phyloP scores from a whole-genome alignment of 92 coral and sea anemone species.

The Parazoanthus atlanticus region DNA sequence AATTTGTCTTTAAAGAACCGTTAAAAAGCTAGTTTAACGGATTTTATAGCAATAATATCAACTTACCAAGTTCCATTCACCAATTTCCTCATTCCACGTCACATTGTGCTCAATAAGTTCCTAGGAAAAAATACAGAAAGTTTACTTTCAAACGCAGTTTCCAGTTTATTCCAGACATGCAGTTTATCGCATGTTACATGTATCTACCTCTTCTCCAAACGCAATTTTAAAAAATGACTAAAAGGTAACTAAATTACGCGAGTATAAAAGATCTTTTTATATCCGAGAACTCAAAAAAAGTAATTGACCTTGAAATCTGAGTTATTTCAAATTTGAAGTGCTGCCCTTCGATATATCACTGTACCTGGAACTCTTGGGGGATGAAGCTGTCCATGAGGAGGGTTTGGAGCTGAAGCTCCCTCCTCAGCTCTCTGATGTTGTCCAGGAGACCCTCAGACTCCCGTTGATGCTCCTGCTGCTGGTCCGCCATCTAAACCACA shows the following conservation, averaged over 20 bases:
- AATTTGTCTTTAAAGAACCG: background rate
- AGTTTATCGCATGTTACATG: background rate
- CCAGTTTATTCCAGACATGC: background rate
- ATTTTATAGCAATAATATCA: background rate
- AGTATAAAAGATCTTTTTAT: background rate
- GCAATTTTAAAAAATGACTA: no score
- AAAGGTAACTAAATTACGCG: no score
- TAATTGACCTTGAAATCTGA: background rate
- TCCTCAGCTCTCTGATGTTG: slow-evolving; percentile 89
- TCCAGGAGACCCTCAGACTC: slow-evolving; percentile 96
- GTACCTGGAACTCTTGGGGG: slow-evolving; percentile 95
- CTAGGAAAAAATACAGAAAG: slow-evolving; percentile 39
- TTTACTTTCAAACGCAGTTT: background rate
- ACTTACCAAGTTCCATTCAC: slow-evolving; percentile 98
- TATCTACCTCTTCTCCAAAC: background rate
- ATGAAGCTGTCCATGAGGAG: slow-evolving; percentile 87
- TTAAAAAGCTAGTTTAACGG: background rate
- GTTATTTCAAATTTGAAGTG: background rate
- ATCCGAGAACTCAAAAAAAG: background rate
- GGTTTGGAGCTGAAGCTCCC: slow-evolving; percentile 80
- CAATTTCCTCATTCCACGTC: slow-evolving; percentile 98
- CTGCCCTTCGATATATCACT: background rate
- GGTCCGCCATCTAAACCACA: slow-evolving; percentile 94
- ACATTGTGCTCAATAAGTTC: slow-evolving; percentile 88
- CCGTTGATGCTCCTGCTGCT: slow-evolving; percentile 96